Base-by-base conservation (phyloP, 2,797 vertebrate species). In the Psittacula derbiana region DNA sequence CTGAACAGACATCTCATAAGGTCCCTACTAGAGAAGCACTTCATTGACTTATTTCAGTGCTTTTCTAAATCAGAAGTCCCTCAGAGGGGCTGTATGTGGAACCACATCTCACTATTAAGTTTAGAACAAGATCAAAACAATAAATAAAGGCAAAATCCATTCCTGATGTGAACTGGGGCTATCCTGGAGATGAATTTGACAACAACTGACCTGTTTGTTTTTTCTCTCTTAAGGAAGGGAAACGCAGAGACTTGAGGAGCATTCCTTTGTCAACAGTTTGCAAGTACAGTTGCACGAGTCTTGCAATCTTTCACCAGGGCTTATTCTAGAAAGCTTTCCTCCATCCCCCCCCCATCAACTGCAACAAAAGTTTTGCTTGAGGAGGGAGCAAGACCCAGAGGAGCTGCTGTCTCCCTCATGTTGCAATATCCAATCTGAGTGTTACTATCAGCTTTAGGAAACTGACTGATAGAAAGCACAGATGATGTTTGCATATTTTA, bases 241-340 rank as follows among this genome's bases (percentile, higher is more conserved):
- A 90, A 90, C 3, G 40, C 62, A 81, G 76, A 84, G 36, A 50
- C 88, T 84, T 44, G 25, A 92, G 76, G 60, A 93, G 50, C 19
- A 20, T 50, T 80, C 70, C 53, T 88, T 78, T 88, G 49, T 36
- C 62, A 94, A 24, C 41, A 92, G 61, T 60, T 87, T 95, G 71
- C 83, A 92, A 82, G 82, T 23, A 82, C 38, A 70, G 58, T 44
- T 94, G 49, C 67, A 50, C 0, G 3, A 88, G 38, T 80, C 94
- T 88, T 0, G 20, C 96, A 92, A 88, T 89, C 92, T 92, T 89
- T 87, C 50, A 85, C 66, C 47, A 17, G 52, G 33, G 69, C 17
- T 94, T 82, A 47, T 95, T 96, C 86, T 94, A 86, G 92, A 94
- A 95, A 93, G 64, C 78, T 95, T 95, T 96, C 90, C 94, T 96